Conservation (phyloP, 2,888 invertebrate genomes). For the Melieria omissa region DNA sequence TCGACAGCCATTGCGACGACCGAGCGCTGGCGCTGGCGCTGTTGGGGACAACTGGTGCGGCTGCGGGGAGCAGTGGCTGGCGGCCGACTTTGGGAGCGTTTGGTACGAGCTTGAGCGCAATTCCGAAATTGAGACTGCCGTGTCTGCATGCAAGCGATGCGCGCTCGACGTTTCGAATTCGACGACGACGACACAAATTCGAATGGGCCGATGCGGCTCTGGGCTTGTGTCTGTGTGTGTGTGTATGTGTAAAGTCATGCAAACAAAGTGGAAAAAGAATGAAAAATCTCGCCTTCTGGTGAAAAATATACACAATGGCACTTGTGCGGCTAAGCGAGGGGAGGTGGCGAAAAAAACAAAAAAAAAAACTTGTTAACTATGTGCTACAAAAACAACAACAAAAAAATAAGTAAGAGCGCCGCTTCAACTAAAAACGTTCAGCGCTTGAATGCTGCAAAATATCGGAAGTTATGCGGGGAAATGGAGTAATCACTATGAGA, state of each 20-base stretch:
- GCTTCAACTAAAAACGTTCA: neutral
- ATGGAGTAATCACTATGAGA: no score
- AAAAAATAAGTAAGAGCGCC: neutral
- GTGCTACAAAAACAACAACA: neutral
- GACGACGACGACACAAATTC: neutral
- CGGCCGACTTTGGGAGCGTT: neutral
- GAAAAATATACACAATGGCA: neutral
- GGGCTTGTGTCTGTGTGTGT: neutral
- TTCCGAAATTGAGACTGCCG: conserved; percentile 5
- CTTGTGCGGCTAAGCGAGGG: neutral
- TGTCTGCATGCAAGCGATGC: neutral
- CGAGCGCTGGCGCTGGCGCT: no score
- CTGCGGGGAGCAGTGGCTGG: no score
- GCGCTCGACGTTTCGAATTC: neutral
- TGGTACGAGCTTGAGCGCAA: conserved; percentile 16
- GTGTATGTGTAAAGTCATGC: conserved; percentile 28
- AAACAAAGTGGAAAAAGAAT: neutral
- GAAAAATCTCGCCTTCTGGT: neutral
- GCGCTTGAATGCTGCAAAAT: no score
- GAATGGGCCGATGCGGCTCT: neutral
- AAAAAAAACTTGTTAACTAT: conserved; percentile 20
- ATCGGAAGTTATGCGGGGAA: no score
- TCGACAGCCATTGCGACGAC: no score
- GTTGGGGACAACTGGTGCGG: no score
- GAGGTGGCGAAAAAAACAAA: neutral